Conservation (phyloP, 2,797 vertebrate genomes). For the Helicolenus hilgendorfi region DNA sequence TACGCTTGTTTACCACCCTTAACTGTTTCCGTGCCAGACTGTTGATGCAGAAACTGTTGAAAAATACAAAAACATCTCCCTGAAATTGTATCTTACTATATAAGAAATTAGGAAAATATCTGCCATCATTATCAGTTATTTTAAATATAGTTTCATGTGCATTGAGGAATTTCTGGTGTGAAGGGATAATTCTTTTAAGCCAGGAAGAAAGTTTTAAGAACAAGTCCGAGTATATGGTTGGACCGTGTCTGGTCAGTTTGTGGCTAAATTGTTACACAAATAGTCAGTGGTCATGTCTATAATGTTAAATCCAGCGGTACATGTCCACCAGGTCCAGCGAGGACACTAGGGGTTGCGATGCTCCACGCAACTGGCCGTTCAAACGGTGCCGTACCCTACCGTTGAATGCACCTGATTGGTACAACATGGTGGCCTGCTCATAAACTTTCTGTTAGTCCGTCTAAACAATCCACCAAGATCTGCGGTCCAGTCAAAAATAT, state of each 20-base stretch:
- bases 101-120: neutral
- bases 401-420: no score
- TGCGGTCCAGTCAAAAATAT: neutral
- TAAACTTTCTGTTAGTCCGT: no score
- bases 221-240: neutral
- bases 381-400: no score
- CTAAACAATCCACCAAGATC: no score
- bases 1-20: conserved; percentile 59
- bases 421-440: no score
- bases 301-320: no score
- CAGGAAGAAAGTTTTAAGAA: neutral
- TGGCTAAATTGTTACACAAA: no score
- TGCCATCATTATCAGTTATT: neutral
- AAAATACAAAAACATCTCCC: neutral
- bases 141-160: neutral
- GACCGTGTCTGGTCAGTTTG: no score
- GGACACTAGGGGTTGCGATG: no score
- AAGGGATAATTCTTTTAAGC: neutral
- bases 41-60: neutral
- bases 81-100: neutral
- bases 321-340: no score
- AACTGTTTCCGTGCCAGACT: conserved; percentile 55
- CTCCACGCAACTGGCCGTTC: no score
- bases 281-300: no score
- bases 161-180: neutral